Evolutionary conservation across 2,888 invertebrate genomes (phyloP).

Genomic region (Drosophila suboccidentalis): DNA sequence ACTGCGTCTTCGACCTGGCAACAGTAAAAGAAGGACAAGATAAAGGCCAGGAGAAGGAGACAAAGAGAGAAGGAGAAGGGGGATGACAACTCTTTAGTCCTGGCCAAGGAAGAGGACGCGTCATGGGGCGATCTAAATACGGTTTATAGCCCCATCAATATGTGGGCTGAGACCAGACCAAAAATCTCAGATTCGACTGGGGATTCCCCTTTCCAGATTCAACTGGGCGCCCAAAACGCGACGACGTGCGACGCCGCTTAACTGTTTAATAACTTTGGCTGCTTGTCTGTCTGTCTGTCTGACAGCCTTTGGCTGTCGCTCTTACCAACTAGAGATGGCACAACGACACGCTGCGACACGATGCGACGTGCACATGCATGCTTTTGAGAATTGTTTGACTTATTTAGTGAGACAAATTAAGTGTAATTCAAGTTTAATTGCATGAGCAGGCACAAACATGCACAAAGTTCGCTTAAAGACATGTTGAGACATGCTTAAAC

Average conservation of each 20-base stretch:
- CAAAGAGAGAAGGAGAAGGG: not conserved
- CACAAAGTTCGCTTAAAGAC: not conserved
- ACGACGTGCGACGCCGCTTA: constrained; percentile 80
- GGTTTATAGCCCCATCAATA: constrained; percentile 49
- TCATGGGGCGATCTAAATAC: constrained; percentile 59
- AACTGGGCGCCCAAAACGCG: constrained; percentile 66
- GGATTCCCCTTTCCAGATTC: no score
- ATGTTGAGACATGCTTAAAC: not conserved
- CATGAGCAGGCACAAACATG: not conserved
- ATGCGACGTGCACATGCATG: not conserved
- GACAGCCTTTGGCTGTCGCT: constrained; percentile 25
- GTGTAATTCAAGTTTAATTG: not conserved
- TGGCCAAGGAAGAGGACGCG: constrained; percentile 7
- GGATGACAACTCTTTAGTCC: constrained; percentile 52
- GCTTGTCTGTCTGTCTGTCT: constrained; percentile 18
- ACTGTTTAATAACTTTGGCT: constrained; percentile 79
- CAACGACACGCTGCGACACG: not conserved
- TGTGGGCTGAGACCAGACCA: constrained; percentile 14
- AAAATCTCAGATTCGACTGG: constrained; percentile 49
- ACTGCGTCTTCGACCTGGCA: constrained; percentile 66
- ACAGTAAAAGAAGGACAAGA: constrained; percentile 25
- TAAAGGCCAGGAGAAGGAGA: no score
- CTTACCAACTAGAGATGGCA: constrained; percentile 20
- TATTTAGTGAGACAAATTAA: not conserved
- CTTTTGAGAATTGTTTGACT: not conserved